Percentiles rank a stretch among this genome's conserved stretches.
These are phyloP conservation scores for Dolichomitus sp. DNA, from an alignment of 2,888 invertebrate genomes.

Conservation along the genomic window DNA sequence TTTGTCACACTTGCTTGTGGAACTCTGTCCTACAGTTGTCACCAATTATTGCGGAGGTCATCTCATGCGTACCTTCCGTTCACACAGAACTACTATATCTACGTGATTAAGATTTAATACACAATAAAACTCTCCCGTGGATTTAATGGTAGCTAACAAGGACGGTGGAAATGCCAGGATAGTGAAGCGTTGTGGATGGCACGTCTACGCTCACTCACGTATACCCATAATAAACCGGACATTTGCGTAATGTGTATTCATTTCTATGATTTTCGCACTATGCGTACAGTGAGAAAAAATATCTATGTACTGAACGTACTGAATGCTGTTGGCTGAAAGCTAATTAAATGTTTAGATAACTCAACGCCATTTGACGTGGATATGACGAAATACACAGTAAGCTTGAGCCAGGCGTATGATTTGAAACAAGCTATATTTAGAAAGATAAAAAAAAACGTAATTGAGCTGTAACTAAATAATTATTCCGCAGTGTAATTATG, in stretches of 20 bases:
- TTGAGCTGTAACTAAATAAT: not conserved
- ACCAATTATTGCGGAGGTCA: conserved; percentile 65
- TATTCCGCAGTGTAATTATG: not conserved
- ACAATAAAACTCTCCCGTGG: not conserved
- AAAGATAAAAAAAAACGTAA: not conserved
- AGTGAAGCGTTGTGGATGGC: not conserved
- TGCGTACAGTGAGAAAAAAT: not conserved
- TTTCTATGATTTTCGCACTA: not conserved
- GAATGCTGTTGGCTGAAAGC: no score
- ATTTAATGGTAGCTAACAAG: not conserved
- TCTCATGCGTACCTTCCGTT: conserved; percentile 37
- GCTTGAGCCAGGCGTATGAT: no score
- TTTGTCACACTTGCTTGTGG: conserved; percentile 52
- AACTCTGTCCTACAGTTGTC: conserved; percentile 64
- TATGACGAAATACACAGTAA: no score
- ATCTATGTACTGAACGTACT: no score
- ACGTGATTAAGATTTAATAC: not conserved
- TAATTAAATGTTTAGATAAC: no score
- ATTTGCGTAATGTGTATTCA: not conserved
- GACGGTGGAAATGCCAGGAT: not conserved
- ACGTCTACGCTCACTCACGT: not conserved
- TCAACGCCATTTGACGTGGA: no score
- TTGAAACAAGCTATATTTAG: no score
- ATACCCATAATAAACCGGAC: not conserved
- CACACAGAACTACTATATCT: not conserved